Evolutionary conservation across 2,797 vertebrate species (phyloP).

Genomic region (Capromys pilorides): DNA sequence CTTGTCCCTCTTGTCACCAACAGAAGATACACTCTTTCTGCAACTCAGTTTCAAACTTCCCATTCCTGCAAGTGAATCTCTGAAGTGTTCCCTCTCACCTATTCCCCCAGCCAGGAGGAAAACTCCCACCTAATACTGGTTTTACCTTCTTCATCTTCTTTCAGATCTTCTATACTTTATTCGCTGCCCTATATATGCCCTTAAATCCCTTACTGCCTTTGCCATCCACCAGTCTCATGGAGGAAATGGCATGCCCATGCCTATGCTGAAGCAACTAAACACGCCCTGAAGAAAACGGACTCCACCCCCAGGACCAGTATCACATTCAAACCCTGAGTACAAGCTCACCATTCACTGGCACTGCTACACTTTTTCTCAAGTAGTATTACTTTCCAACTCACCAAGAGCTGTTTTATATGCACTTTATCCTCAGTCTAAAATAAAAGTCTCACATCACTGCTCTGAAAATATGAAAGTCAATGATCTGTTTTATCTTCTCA

Average conservation of each 20-base stretch:
- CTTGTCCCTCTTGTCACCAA: background rate
- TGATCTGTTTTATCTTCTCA: constrained; percentile 50
- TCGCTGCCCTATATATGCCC: background rate
- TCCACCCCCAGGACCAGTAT: background rate
- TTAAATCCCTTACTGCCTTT: background rate
- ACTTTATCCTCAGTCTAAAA: constrained; percentile 10
- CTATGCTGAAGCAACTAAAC: background rate
- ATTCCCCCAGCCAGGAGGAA: background rate
- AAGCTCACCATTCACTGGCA: background rate
- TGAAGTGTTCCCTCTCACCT: background rate
- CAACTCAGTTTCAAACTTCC: background rate
- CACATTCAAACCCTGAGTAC: background rate
- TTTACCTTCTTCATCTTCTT: background rate
- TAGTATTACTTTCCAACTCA: constrained; percentile 7
- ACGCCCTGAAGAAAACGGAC: constrained; percentile 22
- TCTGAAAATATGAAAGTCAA: constrained; percentile 58
- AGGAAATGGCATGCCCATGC: background rate
- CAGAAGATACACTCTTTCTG: background rate
- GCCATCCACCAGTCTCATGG: background rate
- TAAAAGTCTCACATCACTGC: constrained; percentile 39
- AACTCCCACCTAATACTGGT: background rate
- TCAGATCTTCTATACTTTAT: background rate
- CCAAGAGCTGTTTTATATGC: constrained; percentile 4
- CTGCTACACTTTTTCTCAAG: background rate
- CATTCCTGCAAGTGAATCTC: background rate